Base-by-base conservation (phyloP, 2,888 invertebrate genomes). In the Ptilodon capucinus region DNA sequence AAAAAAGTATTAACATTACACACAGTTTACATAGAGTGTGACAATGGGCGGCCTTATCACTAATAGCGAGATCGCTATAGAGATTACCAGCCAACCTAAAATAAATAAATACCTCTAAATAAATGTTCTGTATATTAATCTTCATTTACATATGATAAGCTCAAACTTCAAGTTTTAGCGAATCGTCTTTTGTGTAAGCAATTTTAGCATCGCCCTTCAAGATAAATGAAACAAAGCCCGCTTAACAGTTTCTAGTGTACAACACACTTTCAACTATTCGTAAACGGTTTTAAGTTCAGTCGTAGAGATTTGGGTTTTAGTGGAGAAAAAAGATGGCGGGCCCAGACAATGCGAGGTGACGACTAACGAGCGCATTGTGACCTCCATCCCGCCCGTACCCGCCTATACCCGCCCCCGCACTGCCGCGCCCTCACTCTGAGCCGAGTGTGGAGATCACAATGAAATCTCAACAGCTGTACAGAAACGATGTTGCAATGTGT, bases 321-420 rank as follows among this genome's bases (percentile, higher is more conserved):
- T 57, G 28, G 21, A 42, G 51, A 54, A 59, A 54, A 60, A 59
- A 65, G 51, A 44, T 40, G 42, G 42, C 34, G 42, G 41, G 30
- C 4, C 48, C 49, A 64, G 60, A 71, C 66, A 68, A 69, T 60
- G 50, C 40, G 44, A 21, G 49, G 54, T 57, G 56, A 54, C 53
- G 43, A 51, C 66, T 72, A 72, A 72, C 70, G 70, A 69, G 61
- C 54, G 43, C 55, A 68, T 62, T 68, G 68, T 64, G 44, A 49
- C 52, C 17, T 30, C 14, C 25, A 2, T 32, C 30, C 40, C 16
- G 21, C 13, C 18, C 9, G 14, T n/a, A 9, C 8, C 28, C 25
- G n/a, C 14, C 21, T 9, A 30, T n/a, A 14, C n/a, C 36, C 36
- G n/a, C 17, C 38, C 25, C 34, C 25, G 8, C 1, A 9, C 23